Percentiles rank a stretch among this genome's conserved stretches.
Conservation (phyloP, 2,797 vertebrate genomes). For the Artibeus lituratus region DNA sequence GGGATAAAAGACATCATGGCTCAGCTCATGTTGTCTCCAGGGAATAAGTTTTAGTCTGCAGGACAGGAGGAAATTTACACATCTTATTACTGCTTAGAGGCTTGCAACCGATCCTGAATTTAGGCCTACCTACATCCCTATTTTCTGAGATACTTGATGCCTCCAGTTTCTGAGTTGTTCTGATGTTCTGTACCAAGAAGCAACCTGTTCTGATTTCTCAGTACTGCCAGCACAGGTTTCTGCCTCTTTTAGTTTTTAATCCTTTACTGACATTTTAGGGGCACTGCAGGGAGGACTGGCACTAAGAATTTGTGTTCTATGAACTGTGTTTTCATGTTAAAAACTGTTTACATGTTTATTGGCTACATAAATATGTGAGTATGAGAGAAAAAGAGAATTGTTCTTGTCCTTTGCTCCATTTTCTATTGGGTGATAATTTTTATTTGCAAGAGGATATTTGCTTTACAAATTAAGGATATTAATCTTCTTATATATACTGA, state of each 20-base stretch:
- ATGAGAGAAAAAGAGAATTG: not conserved
- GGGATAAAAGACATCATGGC: not conserved
- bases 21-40: not conserved
- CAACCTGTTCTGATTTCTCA: not conserved
- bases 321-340: not conserved
- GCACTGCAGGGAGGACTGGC: not conserved
- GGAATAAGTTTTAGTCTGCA: not conserved
- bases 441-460: not conserved
- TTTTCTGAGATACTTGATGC: not conserved
- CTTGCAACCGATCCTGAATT: not conserved
- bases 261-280: slow-evolving; percentile 15
- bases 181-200: slow-evolving; percentile 28
- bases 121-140: not conserved
- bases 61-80: not conserved
- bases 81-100: not conserved
- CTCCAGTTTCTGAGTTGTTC: slow-evolving; percentile 20
- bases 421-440: not conserved
- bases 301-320: not conserved
- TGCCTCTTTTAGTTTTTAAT: not conserved
- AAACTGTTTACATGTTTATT: slow-evolving; percentile 26
- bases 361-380: not conserved
- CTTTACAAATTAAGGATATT: slow-evolving; percentile 10
- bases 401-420: slow-evolving; percentile 11
- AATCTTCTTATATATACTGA: not conserved
- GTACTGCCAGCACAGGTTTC: not conserved